Evolutionary conservation across 2,797 vertebrate species (phyloP).

Genomic region (Danio kyathit): DNA sequence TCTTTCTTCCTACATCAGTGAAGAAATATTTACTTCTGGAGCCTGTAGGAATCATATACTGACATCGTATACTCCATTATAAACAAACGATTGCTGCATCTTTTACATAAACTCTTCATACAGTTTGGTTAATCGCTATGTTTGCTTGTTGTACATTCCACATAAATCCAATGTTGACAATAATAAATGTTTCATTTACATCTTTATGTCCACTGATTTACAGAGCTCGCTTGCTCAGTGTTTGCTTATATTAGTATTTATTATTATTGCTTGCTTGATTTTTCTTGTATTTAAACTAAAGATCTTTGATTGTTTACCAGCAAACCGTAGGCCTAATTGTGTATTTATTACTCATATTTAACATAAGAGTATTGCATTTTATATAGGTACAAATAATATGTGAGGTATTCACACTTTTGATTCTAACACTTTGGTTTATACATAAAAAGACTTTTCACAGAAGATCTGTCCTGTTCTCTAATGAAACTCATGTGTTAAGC

Average conservation of each 20-base stretch:
- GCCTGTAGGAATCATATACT: constrained; percentile 83
- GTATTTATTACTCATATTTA: constrained; percentile 5
- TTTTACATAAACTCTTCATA: background rate
- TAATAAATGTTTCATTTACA: background rate
- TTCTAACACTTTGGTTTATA: background rate
- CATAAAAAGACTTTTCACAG: background rate
- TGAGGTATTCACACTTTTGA: background rate
- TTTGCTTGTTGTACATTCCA: constrained; percentile 12
- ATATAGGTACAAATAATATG: background rate
- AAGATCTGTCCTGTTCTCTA: background rate
- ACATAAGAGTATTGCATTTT: background rate
- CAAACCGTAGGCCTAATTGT: background rate
- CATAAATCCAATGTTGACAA: background rate
- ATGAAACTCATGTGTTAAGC: constrained; percentile 1
- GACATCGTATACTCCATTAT: constrained; percentile 24
- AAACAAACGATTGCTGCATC: background rate
- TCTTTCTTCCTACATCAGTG: constrained; percentile 78
- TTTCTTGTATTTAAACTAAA: too few species aligned
- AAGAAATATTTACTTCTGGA: constrained; percentile 86
- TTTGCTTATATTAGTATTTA: background rate
- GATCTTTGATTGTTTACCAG: background rate
- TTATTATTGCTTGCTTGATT: too few species aligned
- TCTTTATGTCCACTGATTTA: background rate
- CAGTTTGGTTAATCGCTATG: background rate
- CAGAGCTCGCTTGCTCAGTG: background rate